These are phyloP conservation scores for Andrena camellia DNA, from an alignment of 2,888 invertebrate genomes.

Conservation along the genomic window DNA sequence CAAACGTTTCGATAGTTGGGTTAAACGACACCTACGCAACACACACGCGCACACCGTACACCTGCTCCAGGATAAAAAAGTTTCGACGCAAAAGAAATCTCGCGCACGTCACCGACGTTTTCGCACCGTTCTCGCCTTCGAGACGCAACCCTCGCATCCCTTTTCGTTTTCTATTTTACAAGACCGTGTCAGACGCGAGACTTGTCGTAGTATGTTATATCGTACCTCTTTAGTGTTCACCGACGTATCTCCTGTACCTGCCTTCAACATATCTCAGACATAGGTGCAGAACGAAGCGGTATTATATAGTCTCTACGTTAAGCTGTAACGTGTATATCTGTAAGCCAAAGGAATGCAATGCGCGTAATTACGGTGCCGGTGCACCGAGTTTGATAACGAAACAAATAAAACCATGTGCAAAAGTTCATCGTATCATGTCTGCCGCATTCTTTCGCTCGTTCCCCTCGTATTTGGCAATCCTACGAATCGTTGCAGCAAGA, in stretches of 20 bases:
- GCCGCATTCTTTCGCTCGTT: neutral
- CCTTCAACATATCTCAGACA: slow-evolving; percentile 70
- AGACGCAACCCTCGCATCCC: neutral
- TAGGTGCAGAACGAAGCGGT: slow-evolving; percentile 67
- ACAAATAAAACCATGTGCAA: slow-evolving; percentile 72
- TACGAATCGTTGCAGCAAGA: neutral
- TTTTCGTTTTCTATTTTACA: slow-evolving; percentile 34
- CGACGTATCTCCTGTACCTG: slow-evolving; percentile 66
- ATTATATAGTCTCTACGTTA: slow-evolving; percentile 64
- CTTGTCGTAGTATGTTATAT: slow-evolving; percentile 55
- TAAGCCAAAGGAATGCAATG: slow-evolving; percentile 74
- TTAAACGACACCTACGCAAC: neutral
- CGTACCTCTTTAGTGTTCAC: slow-evolving; percentile 65
- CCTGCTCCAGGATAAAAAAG: no score
- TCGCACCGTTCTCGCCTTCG: neutral
- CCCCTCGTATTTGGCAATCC: neutral
- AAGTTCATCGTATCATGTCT: slow-evolving; percentile 22
- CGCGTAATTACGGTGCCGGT: slow-evolving; percentile 60
- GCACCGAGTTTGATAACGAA: slow-evolving; percentile 75
- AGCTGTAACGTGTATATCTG: slow-evolving; percentile 62
- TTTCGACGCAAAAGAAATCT: no score
- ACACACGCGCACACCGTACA: no score
- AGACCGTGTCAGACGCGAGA: slow-evolving; percentile 37
- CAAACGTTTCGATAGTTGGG: neutral
- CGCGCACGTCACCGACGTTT: neutral